These are phyloP conservation scores for Oenanthe melanoleuca DNA, from an alignment of 2,113 vertebrate genomes.

Conservation along the genomic window DNA sequence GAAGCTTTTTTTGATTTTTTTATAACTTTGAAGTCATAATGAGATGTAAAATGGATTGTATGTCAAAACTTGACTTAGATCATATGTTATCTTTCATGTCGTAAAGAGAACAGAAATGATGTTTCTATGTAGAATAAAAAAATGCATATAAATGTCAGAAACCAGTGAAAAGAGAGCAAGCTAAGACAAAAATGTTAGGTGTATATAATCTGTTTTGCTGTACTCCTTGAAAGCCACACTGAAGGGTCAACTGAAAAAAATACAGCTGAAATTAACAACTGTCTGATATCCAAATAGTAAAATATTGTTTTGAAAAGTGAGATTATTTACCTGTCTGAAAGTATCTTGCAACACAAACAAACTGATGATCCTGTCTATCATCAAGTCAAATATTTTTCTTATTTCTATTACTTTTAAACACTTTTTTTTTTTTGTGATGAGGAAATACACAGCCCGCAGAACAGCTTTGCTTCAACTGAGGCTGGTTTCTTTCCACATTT, in stretches of 20 bases:
- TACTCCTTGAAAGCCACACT: background rate
- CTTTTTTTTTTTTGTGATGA: background rate
- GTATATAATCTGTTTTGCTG: background rate
- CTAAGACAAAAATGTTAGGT: background rate
- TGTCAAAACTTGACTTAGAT: background rate
- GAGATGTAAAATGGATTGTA: background rate
- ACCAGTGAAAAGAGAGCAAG: background rate
- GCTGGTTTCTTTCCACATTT: background rate
- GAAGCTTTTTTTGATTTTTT: background rate
- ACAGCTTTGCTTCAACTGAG: background rate
- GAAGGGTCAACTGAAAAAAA: background rate
- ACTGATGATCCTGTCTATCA: background rate
- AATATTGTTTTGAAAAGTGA: background rate
- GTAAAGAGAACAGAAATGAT: background rate
- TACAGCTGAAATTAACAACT: background rate
- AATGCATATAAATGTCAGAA: background rate
- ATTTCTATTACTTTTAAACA: background rate
- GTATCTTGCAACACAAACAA: background rate
- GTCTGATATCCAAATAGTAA: background rate
- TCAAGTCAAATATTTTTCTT: background rate
- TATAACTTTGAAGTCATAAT: background rate
- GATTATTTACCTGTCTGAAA: background rate
- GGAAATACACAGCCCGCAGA: background rate
- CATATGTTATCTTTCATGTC: background rate
- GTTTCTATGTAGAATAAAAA: background rate